Percentiles rank a stretch among this genome's conserved stretches.
Conservation (phyloP, 2,888 invertebrate species). For the Drosophila meridiana region DNA sequence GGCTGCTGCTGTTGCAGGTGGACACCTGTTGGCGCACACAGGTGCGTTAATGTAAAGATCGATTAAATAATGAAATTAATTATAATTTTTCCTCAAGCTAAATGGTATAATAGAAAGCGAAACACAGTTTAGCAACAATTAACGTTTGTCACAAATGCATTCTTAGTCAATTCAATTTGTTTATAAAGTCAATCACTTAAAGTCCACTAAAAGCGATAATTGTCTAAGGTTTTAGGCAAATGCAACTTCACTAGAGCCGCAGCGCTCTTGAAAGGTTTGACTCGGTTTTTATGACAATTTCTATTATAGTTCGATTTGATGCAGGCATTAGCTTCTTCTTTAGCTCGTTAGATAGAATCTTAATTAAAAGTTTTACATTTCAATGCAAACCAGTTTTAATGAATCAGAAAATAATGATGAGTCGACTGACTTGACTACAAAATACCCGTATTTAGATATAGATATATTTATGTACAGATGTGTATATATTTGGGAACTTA, state of each 20-base stretch:
- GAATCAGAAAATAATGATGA: neutral
- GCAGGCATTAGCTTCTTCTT: neutral
- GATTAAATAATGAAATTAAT: conserved; percentile 55
- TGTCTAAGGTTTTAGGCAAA: neutral
- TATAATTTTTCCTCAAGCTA: conserved; percentile 26
- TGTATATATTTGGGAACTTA: no score
- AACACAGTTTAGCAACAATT: conserved; percentile 26
- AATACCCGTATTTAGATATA: neutral
- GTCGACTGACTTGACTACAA: neutral
- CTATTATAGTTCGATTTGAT: neutral
- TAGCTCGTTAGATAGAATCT: conserved; percentile 2
- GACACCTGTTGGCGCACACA: conserved; percentile 34
- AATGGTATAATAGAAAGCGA: conserved; percentile 31
- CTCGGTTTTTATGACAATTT: neutral
- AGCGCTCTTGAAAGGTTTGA: neutral
- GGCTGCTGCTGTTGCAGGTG: conserved; percentile 37
- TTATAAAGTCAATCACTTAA: neutral
- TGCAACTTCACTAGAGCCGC: neutral
- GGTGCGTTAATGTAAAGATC: conserved; percentile 43
- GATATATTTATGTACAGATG: no score
- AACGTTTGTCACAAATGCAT: neutral
- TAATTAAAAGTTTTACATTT: neutral
- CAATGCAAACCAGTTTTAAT: neutral
- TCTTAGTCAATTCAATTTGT: neutral
- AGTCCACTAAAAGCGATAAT: neutral